phyloP scores from a whole-genome alignment of 2,888 invertebrate genomes.

The Drosophila antonietae region DNA sequence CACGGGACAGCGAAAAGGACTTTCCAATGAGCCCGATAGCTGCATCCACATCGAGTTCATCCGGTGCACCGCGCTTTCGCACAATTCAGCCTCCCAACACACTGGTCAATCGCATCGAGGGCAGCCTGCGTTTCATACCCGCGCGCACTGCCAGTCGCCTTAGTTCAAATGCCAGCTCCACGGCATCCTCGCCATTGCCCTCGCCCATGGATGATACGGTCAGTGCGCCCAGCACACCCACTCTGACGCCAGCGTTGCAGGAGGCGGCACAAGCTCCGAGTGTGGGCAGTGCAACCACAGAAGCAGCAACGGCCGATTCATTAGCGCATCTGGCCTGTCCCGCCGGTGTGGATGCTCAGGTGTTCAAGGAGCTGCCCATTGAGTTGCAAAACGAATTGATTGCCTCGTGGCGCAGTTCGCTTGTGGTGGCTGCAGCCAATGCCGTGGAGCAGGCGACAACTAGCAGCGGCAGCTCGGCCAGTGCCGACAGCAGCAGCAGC shows the following conservation, averaged over 20 bases:
- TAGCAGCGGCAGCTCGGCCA: constrained; percentile 32
- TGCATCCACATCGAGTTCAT: constrained; percentile 40
- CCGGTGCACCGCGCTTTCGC: constrained; percentile 57
- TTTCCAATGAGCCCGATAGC: constrained; percentile 73
- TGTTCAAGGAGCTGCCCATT: constrained; percentile 89
- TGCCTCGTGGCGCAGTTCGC: constrained; percentile 86
- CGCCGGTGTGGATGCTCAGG: constrained; percentile 88
- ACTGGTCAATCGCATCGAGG: constrained; percentile 69
- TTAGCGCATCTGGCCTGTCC: constrained; percentile 86
- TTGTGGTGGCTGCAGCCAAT: constrained; percentile 78
- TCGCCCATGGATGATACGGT: constrained; percentile 79
- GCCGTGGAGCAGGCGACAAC: constrained; percentile 62
- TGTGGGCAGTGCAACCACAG: constrained; percentile 26
- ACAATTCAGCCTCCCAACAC: constrained; percentile 75
- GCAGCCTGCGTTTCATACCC: constrained; percentile 64
- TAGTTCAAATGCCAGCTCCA: constrained; percentile 71
- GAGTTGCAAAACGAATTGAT: constrained; percentile 91
- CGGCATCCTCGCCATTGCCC: constrained; percentile 75
- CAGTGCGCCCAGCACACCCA: constrained; percentile 65
- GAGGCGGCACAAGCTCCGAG: constrained; percentile 43
- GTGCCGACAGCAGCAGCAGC: constrained; percentile 36
- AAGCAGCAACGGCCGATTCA: constrained; percentile 41
- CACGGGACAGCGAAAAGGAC: constrained; percentile 87
- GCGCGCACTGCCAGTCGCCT: constrained; percentile 63
- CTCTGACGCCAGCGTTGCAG: constrained; percentile 40